A percentile compares a stretch with the other conserved stretches of the same genome.
These are phyloP conservation scores for Unio delphinus DNA, from an alignment of 2,888 invertebrate genomes.

Conservation along the genomic window DNA sequence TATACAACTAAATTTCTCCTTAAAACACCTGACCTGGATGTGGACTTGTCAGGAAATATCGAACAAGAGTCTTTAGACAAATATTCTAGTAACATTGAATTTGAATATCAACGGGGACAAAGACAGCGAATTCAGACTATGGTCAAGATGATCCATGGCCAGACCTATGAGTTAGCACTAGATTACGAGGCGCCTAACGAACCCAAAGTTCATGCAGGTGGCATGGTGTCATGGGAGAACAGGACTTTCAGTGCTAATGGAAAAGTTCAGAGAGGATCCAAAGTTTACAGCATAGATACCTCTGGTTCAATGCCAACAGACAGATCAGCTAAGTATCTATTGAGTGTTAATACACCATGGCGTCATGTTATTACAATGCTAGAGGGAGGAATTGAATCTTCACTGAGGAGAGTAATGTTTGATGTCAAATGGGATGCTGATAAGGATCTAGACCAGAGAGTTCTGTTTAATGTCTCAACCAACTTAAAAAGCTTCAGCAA, in stretches of 20 bases:
- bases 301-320: too few species aligned
- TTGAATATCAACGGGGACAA: constrained; percentile 33
- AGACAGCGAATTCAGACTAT: constrained; percentile 24
- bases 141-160: constrained; percentile 24
- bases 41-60: constrained; percentile 31
- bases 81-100: constrained; percentile 31
- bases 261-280: too few species aligned
- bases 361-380: constrained; percentile 30
- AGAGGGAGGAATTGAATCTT: constrained; percentile 15
- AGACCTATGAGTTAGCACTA: constrained; percentile 26
- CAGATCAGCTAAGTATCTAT: too few species aligned
- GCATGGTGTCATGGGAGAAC: too few species aligned
- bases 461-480: too few species aligned
- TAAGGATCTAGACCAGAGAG: too few species aligned
- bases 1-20: constrained; percentile 19
- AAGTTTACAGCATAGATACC: too few species aligned
- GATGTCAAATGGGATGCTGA: constrained; percentile 51
- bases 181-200: too few species aligned
- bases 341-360: too few species aligned
- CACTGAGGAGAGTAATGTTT: constrained; percentile 24
- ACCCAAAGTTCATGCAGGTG: too few species aligned
- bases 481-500: too few species aligned
- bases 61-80: constrained; percentile 27
- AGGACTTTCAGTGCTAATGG: too few species aligned
- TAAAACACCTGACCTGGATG: constrained; percentile 20